Percentiles rank a stretch among this genome's conserved stretches.
phyloP scores from a whole-genome alignment of 2,888 invertebrate genomes.

The Oscheius myriophilus region DNA sequence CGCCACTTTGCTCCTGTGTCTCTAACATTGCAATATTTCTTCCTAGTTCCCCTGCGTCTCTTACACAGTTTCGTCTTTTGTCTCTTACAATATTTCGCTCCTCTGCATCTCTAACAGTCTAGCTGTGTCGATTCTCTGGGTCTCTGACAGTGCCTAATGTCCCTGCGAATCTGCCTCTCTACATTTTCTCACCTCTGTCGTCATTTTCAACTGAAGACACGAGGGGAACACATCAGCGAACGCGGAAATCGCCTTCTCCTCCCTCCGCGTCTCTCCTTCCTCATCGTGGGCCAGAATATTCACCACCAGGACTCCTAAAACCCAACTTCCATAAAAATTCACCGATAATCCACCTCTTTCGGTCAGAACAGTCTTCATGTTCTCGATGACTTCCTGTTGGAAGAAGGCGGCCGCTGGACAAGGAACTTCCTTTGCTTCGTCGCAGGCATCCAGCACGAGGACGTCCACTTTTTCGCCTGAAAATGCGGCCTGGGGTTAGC shows the following conservation, averaged over 20 bases:
- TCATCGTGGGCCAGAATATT: conserved; percentile 41
- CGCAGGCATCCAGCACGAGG: conserved; percentile 64
- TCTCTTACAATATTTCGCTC: not conserved
- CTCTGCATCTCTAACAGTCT: not conserved
- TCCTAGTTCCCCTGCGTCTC: too few species aligned
- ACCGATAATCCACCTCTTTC: conserved; percentile 29
- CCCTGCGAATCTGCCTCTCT: too few species aligned
- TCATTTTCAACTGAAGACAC: conserved; percentile 40
- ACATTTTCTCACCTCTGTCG: conserved; percentile 17
- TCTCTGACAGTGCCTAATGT: too few species aligned
- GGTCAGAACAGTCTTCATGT: conserved; percentile 36
- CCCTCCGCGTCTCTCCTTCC: not conserved
- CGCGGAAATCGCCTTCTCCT: not conserved
- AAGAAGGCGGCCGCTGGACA: conserved; percentile 58
- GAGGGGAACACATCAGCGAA: conserved; percentile 32
- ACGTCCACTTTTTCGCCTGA: conserved; percentile 54
- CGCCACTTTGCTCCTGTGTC: too few species aligned
- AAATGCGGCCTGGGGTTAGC: not conserved
- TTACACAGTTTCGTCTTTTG: not conserved
- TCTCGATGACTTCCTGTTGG: conserved; percentile 29
- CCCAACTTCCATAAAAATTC: not conserved
- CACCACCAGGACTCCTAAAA: conserved; percentile 38
- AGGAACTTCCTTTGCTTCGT: conserved; percentile 46
- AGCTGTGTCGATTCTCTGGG: too few species aligned
- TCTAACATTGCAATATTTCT: too few species aligned